phyloP scores from a whole-genome alignment of 2,888 invertebrate species.

The Rapana venosa region DNA sequence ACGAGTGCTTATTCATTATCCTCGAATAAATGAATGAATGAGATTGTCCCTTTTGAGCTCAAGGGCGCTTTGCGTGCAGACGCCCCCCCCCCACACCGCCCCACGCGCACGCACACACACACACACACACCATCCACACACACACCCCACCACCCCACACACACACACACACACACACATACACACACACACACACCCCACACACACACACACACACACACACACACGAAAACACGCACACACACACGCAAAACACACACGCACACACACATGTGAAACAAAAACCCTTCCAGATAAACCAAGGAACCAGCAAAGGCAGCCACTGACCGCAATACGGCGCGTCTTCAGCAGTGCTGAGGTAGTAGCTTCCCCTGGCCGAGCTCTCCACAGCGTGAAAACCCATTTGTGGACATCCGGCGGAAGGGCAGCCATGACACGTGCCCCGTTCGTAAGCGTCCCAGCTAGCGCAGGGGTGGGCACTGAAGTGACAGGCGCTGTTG shows the following conservation, averaged over 20 bases:
- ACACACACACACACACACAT: no score
- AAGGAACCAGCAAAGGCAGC: background rate
- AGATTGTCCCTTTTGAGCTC: no score
- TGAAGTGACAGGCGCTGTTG: conserved; percentile 58
- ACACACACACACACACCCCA: background rate
- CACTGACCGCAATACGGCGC: conserved; percentile 62
- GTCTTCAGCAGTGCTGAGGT: conserved; percentile 61
- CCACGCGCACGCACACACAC: no score
- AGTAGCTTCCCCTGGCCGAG: conserved; percentile 57
- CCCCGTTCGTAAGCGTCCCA: conserved; percentile 59
- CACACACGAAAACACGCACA: background rate
- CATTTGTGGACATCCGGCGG: conserved; percentile 63
- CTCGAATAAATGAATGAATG: no score
- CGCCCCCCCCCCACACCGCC: no score
- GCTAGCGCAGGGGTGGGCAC: conserved; percentile 55
- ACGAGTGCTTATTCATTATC: no score
- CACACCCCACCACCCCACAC: no score
- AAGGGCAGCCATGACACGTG: conserved; percentile 60
- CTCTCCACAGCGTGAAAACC: conserved; percentile 61
- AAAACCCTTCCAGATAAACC: background rate
- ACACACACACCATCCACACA: no score
- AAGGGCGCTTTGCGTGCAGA: no score
- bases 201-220: background rate
- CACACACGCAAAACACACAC: background rate
- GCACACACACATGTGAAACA: no score